Base-by-base conservation (phyloP, 2,797 vertebrate genomes). In the Calcarius lapponicus region DNA sequence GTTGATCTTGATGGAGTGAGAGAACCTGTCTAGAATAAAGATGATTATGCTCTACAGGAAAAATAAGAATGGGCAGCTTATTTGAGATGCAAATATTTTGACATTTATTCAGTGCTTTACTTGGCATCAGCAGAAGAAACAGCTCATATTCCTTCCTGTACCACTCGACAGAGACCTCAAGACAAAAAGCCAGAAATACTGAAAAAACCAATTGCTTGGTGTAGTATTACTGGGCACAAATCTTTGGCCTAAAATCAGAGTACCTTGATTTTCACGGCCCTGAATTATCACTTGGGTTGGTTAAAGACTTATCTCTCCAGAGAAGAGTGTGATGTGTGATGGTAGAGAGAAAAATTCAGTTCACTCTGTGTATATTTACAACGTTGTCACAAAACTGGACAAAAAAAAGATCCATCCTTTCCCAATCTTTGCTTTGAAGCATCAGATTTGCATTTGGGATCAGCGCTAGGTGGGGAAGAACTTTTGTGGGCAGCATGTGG, bases 71-170 rank as follows among this genome's bases (percentile, higher is more conserved):
- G 76, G 92, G 70, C 66, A 93, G 31, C 36, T 70, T 92, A 88
- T 92, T 94, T 86, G 82, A 56, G 62, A 95, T 90, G 73, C 70
- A 92, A 97, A 91, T 96, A 84, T 94, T 93, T 79, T 96, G 82
- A 95, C 91, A 93, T 86, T 79, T 92, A 86, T 94, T 75, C 83
- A 64, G 48, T 57, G 73, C 45, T 84, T 84, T 88, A 45, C 54
- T 93, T 92, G 80, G 66, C 80, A 84, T 79, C 62, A 86, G 29
- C 74, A 92, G 62, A 53, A 87, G 50, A 81, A 92, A 69, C 11
- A 81, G 43, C 7, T 2, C 13, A 25, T 78, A 57, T 57, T 19
- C 42, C 48, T 92, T 92, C 48, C 67, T 73, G 62, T 43, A 38
- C 47, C 66, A 54, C 38, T 74, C 1, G 0, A 78, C 18, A 78